These are phyloP conservation scores for Tokudaia tokunoshimensis DNA, from an alignment of 2,797 vertebrate species.

Conservation along the genomic window DNA sequence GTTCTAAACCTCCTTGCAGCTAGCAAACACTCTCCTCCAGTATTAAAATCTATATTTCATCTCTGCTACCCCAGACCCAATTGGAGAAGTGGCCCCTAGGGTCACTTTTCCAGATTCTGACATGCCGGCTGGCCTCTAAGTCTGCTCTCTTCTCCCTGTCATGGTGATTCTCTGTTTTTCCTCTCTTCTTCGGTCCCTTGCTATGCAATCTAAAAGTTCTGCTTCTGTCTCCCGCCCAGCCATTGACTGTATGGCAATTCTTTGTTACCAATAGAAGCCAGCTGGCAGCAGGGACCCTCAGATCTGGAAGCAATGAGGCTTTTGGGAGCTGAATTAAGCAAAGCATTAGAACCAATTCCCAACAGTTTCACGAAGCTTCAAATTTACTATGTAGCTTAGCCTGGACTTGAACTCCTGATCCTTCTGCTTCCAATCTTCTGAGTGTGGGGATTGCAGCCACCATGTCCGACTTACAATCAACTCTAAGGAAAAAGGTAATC, in stretches of 20 bases:
- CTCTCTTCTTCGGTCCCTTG: not conserved
- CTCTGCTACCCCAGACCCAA: not conserved
- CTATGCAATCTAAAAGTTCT: not conserved
- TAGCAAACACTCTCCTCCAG: not conserved
- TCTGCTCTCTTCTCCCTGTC: not conserved
- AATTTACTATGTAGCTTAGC: not conserved
- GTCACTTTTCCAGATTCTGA: not conserved
- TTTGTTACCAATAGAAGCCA: not conserved
- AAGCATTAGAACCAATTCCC: not conserved
- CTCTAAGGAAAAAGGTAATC: constrained; percentile 4
- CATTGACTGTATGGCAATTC: not conserved
- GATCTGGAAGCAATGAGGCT: not conserved
- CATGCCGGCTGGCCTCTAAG: too few species aligned
- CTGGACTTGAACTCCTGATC: not conserved
- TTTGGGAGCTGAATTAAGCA: not conserved
- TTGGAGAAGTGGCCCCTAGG: not conserved
- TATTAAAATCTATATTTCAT: not conserved
- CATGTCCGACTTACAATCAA: not conserved
- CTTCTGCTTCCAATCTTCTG: not conserved
- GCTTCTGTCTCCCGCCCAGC: not conserved
- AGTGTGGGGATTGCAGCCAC: not conserved
- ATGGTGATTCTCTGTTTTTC: too few species aligned
- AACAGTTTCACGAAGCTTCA: not conserved
- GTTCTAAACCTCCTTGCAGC: not conserved
- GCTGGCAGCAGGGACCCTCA: not conserved